These are phyloP conservation scores for Drosophila tanythrix DNA, from an alignment of 2,888 invertebrate genomes.

Conservation along the genomic window DNA sequence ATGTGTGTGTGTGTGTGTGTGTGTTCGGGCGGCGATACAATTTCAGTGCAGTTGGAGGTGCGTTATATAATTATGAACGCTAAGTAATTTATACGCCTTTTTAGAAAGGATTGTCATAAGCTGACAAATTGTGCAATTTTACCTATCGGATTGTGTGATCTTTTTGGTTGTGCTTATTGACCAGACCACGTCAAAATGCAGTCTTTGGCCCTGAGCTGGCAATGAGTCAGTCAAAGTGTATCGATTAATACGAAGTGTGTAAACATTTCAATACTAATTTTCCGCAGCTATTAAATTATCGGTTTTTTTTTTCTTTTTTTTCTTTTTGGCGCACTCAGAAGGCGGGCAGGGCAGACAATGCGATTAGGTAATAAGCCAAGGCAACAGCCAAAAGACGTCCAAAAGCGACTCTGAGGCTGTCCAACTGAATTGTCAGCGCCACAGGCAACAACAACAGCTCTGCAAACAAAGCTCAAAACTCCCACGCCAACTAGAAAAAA, in stretches of 20 bases:
- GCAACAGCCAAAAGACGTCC: constrained; percentile 26
- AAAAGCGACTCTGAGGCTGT: constrained; percentile 44
- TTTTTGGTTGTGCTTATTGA: constrained; percentile 4
- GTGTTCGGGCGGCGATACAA: constrained; percentile 60
- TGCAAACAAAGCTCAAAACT: constrained; percentile 64
- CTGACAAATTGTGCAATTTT: constrained; percentile 48
- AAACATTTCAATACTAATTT: constrained; percentile 44
- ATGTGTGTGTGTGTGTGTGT: constrained; percentile 17
- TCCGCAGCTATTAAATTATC: constrained; percentile 38
- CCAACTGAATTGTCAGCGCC: constrained; percentile 63
- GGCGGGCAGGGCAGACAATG: constrained; percentile 49
- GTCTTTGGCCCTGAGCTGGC: constrained; percentile 46
- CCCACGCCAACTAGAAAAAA: constrained; percentile 58
- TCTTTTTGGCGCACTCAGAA: constrained; percentile 44
- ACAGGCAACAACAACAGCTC: constrained; percentile 47
- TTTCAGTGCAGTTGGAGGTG: constrained; percentile 49
- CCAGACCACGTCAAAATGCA: constrained; percentile 37
- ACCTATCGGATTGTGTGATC: constrained; percentile 37
- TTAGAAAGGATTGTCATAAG: constrained; percentile 68
- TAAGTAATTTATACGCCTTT: constrained; percentile 68
- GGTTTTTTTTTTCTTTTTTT: neutral
- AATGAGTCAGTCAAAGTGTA: constrained; percentile 51
- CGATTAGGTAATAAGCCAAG: constrained; percentile 64
- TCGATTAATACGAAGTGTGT: constrained; percentile 44
- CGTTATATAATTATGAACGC: constrained; percentile 56